Conservation (phyloP, 2,888 invertebrate genomes). For the Heliconius erato region DNA sequence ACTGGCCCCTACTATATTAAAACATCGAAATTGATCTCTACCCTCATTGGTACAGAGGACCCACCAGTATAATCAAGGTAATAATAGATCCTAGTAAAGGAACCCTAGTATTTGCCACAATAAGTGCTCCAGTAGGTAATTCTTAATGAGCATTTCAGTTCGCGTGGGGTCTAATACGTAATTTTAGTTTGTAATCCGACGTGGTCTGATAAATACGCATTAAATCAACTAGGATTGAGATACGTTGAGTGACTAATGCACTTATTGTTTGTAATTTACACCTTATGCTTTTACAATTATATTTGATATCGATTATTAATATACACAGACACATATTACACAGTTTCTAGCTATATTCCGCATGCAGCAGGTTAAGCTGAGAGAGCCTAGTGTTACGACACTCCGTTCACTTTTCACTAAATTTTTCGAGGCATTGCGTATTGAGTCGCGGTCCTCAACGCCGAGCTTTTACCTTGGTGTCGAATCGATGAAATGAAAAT, state of each 20-base stretch:
- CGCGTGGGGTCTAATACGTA: conserved; percentile 52
- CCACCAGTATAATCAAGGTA: conserved; percentile 2
- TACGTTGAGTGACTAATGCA: conserved; percentile 38
- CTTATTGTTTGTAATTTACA: conserved; percentile 41
- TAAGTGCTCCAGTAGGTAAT: conserved; percentile 34
- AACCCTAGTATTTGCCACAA: conserved; percentile 20
- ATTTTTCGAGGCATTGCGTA: no score
- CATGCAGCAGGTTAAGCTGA: no score
- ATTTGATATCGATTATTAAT: no score
- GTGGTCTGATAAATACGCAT: conserved; percentile 62
- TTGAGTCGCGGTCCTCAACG: no score
- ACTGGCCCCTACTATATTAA: no score
- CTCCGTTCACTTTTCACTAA: no score
- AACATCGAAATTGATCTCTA: neutral
- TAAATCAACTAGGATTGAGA: conserved; percentile 48
- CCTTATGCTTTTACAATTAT: conserved; percentile 21
- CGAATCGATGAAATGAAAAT: no score
- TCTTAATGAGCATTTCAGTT: conserved; percentile 40
- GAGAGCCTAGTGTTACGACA: no score
- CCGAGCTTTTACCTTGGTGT: no score
- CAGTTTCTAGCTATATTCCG: no score
- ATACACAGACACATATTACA: no score
- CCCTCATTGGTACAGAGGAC: neutral
- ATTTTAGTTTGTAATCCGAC: conserved; percentile 60
- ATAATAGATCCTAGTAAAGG: conserved; percentile 20